phyloP scores from a whole-genome alignment of 2,113 vertebrate species.

The Mastomys coucha region DNA sequence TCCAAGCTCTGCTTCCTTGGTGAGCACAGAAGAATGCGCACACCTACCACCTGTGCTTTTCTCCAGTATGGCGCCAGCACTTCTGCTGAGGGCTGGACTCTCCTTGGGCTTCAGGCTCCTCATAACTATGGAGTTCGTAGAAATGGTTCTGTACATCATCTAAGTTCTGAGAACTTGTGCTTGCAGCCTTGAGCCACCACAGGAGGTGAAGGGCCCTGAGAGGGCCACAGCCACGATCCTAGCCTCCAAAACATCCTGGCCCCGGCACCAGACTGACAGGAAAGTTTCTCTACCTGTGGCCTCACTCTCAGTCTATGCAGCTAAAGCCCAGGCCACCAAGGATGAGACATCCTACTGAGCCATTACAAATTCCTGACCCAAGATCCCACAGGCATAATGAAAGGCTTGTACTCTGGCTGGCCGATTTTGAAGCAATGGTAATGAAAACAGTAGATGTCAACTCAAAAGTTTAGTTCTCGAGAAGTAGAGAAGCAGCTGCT shows the following conservation, averaged over 20 bases:
- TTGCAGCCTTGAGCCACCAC: background rate
- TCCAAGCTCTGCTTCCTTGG: background rate
- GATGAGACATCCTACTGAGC: background rate
- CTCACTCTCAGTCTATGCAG: background rate
- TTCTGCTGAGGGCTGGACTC: background rate
- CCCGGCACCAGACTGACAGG: background rate
- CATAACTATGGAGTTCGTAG: background rate
- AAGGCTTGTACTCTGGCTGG: background rate
- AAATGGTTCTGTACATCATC: background rate
- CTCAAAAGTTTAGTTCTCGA: background rate
- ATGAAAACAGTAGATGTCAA: background rate
- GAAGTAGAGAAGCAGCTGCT: slow-evolving; percentile 18
- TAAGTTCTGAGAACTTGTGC: background rate
- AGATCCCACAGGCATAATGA: background rate
- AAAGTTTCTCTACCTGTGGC: background rate
- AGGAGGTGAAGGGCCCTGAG: background rate
- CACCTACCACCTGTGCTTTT: background rate
- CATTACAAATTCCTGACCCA: background rate
- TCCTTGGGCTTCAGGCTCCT: background rate
- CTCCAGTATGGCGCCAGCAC: background rate
- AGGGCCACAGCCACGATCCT: background rate
- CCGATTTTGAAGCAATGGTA: background rate
- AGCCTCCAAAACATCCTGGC: background rate
- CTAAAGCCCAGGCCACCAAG: background rate
- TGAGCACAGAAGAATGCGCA: background rate